Evolutionary conservation across 2,888 invertebrate genomes (phyloP), one percentile per base, ranked within the genome.

Genomic region (Philaethria dido): DNA sequence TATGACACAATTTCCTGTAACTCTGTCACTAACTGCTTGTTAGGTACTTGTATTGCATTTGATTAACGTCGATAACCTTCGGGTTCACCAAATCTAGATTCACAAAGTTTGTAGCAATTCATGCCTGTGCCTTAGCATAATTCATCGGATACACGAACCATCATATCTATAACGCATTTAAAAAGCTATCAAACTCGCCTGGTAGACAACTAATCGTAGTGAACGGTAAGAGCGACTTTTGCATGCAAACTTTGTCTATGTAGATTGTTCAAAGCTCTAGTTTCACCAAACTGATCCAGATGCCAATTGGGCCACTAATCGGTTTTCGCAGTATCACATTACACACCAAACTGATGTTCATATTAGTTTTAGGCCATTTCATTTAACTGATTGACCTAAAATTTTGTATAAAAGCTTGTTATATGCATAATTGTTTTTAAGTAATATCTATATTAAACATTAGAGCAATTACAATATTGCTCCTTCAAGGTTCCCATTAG

Each of bases 291-390:
- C 82, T 82, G 84, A 84, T 88, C 80, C 80, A 80, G 80, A 86
- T n/a, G n/a, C n/a, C 85, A 88, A 88, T 88, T 86, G 85, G 80
- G 82, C 82, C 84, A 87, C 89, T 89, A 89, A 88, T 88, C 82
- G 84, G 81, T 83, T 84, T 83, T 80, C 80, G 78, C 75, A 74
- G 33, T 48, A 59, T 64, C 42, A 59, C 42, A 57, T 84, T 83
- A 80, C 62, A 54, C 50, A 55, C 61, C 62, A 8, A 18, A n/a
- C 14, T 44, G 33, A 48, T 57, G 57, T 20, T 16, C 48, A n/a
- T 33, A 25, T 54, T 52, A 62, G 45, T 52, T 66, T 48, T 16
- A 20, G 5, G 33, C 33, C 4, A 52, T 33, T 52, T 11, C 29
- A 16, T 52, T 52, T 29, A 25, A 0, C n/a, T 16, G 16, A 0